Base-by-base conservation (phyloP, 2,113 vertebrate species). In the Bufo bufo region DNA sequence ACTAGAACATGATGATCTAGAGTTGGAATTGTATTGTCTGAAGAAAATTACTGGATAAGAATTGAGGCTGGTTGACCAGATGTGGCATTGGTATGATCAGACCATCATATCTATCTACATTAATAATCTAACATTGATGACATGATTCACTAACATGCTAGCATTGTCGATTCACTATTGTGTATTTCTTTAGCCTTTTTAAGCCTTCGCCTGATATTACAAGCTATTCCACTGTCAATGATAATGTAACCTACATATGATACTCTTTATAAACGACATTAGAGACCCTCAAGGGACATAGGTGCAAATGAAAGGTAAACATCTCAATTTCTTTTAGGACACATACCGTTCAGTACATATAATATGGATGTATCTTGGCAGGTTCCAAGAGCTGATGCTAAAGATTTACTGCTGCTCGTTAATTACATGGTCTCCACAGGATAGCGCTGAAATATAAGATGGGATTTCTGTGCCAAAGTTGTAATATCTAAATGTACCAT, bases 401-500 rank as follows among this genome's bases (percentile, higher is more conserved):
- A 43, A 59, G 58, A 59, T 81, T 81, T 59, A 59, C 16, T 8
- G 23, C 20, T 3, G 58, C n/a, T 59, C 56, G 5, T 81, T 81
- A 81, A 81, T 81, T 81, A 56, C 54, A 59, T 81, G 54, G 78
- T 59, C 56, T 43, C 54, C 43, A 45, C 16, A 43, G 78, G 78
- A 81, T 56, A 81, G 23, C 20, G 33, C 6, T 81, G 78, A 43
- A 81, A 81, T 59, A 81, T 17, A 59, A 81, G 56, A 81, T 81
- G n/a, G 50, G 54, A 17, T 81, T 81, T 10, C 23, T 8, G 12
- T 43, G n/a, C 78, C 54, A 81, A 45, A 81, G 54, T 33, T 59
- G 78, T 81, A 81, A 81, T 59, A 33, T 81, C 72, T 47, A 75
- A 75, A 75, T 49, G 72, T 75, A 75, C 49, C 72, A 75, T 75